Percentiles rank a stretch among this genome's conserved stretches.
phyloP scores from a whole-genome alignment of 2,797 vertebrate species.

The Danio tinwini region DNA sequence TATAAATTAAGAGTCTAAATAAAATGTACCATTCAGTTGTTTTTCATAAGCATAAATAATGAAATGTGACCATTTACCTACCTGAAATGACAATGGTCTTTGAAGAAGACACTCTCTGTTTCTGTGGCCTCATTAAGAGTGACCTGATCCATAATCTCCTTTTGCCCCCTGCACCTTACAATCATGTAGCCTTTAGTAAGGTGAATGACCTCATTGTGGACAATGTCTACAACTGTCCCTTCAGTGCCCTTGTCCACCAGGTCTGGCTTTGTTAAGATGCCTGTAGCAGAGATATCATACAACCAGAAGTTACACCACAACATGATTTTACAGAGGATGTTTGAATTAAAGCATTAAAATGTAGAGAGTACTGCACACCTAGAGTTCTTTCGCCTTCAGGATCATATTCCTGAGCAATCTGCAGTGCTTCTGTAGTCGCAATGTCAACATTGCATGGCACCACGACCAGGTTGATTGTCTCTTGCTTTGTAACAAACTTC shows the following conservation, averaged over 20 bases:
- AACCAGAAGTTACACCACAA: not conserved
- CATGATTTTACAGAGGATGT: not conserved
- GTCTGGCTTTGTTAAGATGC: constrained; percentile 92
- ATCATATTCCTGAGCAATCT: constrained; percentile 89
- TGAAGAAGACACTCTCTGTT: constrained; percentile 83
- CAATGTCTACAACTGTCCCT: constrained; percentile 73
- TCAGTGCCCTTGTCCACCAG: constrained; percentile 89
- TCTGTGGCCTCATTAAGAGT: constrained; percentile 76
- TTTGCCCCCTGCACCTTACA: constrained; percentile 88
- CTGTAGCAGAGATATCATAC: constrained; percentile 66
- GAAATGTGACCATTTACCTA: constrained; percentile 45
- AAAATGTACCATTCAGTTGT: not conserved
- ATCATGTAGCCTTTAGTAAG: constrained; percentile 93
- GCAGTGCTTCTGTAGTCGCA: constrained; percentile 89
- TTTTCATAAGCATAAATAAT: not conserved
- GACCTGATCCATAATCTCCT: constrained; percentile 81
- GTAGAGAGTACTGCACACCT: constrained; percentile 69
- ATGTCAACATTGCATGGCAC: constrained; percentile 91
- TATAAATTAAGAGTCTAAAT: not conserved
- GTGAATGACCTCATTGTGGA: constrained; percentile 78
- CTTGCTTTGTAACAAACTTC: constrained; percentile 81
- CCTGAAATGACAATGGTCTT: constrained; percentile 77
- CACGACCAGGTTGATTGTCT: constrained; percentile 90
- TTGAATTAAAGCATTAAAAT: not conserved
- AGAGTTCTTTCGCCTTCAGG: constrained; percentile 86